Evolutionary conservation across 2,888 invertebrate genomes (phyloP).

Genomic region (Latheticus oryzae): DNA sequence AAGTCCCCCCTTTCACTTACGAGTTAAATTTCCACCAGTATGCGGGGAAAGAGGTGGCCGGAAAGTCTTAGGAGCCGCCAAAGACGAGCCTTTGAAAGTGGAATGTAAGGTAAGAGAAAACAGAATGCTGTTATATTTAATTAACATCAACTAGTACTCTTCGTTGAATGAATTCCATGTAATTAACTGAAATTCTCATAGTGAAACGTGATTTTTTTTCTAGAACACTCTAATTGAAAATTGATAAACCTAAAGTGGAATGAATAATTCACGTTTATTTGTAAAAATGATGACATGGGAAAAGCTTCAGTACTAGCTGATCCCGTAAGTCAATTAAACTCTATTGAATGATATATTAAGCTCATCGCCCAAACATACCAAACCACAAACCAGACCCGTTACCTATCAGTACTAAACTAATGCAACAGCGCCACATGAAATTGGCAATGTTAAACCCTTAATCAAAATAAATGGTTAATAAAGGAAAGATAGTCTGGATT

Average conservation of each 20-base stretch:
- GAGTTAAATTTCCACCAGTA: constrained; percentile 76
- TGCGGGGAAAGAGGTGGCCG: constrained; percentile 64
- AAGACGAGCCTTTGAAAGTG: constrained; percentile 68
- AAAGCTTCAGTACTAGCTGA: neutral
- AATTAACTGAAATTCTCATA: constrained; percentile 27
- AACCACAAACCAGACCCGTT: constrained; percentile 29
- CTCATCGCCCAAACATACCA: constrained; percentile 30
- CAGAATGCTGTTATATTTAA: constrained; percentile 35
- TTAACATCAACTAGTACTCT: constrained; percentile 33
- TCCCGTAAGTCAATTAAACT: constrained; percentile 28
- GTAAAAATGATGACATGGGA: constrained; percentile 9
- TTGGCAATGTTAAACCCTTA: constrained; percentile 30
- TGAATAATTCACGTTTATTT: too few species aligned
- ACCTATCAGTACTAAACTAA: constrained; percentile 30
- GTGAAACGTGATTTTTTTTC: too few species aligned
- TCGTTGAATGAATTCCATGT: constrained; percentile 23
- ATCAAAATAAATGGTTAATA: constrained; percentile 32
- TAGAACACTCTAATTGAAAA: too few species aligned
- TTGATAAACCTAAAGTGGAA: too few species aligned
- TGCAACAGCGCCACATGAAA: constrained; percentile 29
- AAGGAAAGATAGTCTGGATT: constrained; percentile 13
- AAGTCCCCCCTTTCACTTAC: constrained; percentile 77
- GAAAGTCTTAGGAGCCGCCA: constrained; percentile 69
- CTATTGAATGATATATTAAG: constrained; percentile 32
- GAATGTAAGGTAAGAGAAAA: constrained; percentile 64